Conservation (phyloP, 1,140 invertebrate species). For the Drosophila lini region DNA sequence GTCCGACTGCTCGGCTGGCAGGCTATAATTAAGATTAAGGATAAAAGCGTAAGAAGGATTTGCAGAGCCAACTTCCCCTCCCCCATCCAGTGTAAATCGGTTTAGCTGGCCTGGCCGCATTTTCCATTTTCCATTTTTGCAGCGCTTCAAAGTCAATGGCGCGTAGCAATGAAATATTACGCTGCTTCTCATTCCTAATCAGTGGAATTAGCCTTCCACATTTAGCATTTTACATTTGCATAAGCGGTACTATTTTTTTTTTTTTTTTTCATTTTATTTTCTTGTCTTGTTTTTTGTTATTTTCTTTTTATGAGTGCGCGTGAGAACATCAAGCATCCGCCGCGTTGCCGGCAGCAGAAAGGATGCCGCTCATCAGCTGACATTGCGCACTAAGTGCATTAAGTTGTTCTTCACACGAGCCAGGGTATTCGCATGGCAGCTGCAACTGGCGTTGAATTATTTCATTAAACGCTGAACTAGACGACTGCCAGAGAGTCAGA, state of each 20-base stretch:
- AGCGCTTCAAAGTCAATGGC: slow-evolving; percentile 74
- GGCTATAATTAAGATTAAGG: slow-evolving; percentile 84
- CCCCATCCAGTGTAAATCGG: slow-evolving; percentile 59
- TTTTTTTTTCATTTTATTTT: background rate
- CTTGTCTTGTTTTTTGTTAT: background rate
- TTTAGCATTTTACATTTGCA: slow-evolving; percentile 69
- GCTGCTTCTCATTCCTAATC: slow-evolving; percentile 65
- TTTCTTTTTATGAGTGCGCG: slow-evolving; percentile 24
- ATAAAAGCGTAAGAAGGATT: slow-evolving; percentile 84
- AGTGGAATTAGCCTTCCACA: slow-evolving; percentile 72
- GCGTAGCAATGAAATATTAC: slow-evolving; percentile 80
- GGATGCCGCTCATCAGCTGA: slow-evolving; percentile 40
- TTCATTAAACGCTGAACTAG: slow-evolving; percentile 75
- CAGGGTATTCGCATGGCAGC: slow-evolving; percentile 51
- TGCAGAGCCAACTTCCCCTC: slow-evolving; percentile 40
- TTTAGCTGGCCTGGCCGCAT: slow-evolving; percentile 59
- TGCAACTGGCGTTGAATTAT: slow-evolving; percentile 76
- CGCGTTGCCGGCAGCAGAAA: slow-evolving; percentile 28
- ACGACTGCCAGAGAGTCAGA: slow-evolving; percentile 17
- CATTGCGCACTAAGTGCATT: slow-evolving; percentile 79
- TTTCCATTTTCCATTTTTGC: slow-evolving; percentile 19
- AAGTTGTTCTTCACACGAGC: slow-evolving; percentile 73
- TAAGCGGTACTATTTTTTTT: slow-evolving; percentile 41
- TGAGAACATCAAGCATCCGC: slow-evolving; percentile 60
- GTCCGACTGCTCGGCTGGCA: slow-evolving; percentile 54